Conservation (phyloP, 2,888 invertebrate genomes). For the Chrysolina americana region DNA sequence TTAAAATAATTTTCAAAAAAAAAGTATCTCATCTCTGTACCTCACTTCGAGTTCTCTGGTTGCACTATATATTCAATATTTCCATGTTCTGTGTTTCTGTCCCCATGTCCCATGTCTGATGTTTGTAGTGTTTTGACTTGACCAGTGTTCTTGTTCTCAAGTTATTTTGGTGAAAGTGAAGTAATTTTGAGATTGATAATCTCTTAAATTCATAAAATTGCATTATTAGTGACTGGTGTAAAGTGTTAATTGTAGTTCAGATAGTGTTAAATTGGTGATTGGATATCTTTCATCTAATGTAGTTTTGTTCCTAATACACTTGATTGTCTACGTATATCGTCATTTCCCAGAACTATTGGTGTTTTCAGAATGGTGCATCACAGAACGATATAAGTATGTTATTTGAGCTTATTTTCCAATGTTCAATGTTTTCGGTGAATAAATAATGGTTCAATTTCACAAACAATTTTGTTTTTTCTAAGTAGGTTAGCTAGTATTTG, state of each 20-base stretch:
- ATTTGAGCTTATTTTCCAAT: conserved; percentile 56
- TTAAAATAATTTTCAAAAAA: too few relatives aligned
- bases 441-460: conserved; percentile 12
- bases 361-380: conserved; percentile 66
- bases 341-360: conserved; percentile 65
- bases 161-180: background rate
- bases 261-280: background rate
- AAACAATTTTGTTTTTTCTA: conserved; percentile 30
- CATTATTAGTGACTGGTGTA: background rate
- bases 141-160: background rate
- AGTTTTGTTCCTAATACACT: background rate
- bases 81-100: too few relatives aligned
- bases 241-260: conserved; percentile 2
- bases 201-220: background rate
- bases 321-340: conserved; percentile 58
- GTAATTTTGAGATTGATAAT: background rate
- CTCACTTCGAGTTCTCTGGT: too few relatives aligned
- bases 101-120: too few relatives aligned
- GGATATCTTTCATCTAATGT: background rate
- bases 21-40: too few relatives aligned
- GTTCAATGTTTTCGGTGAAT: conserved; percentile 40
- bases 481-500: conserved; percentile 31
- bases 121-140: too few relatives aligned
- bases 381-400: conserved; percentile 61
- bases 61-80: too few relatives aligned